These are phyloP conservation scores for Sebastes glaucus DNA, from an alignment of 2,797 vertebrate species.

Conservation along the genomic window DNA sequence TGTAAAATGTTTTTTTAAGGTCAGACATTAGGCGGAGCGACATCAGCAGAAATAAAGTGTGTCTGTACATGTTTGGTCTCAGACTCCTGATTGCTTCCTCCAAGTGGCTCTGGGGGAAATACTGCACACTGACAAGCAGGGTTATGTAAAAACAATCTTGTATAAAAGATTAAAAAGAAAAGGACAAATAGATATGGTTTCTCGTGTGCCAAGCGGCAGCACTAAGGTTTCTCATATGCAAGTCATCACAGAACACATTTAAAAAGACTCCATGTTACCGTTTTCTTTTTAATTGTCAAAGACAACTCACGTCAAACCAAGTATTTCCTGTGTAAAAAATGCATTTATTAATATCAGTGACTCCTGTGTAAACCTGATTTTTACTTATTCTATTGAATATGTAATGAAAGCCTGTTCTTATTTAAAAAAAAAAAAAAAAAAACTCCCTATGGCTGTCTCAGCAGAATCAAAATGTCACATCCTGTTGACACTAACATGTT, in stretches of 20 bases:
- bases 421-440: not conserved
- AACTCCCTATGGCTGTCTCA: not conserved
- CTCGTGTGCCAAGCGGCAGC: not conserved
- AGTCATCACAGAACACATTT: not conserved
- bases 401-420: constrained; percentile 11
- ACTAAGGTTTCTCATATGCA: not conserved
- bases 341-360: constrained; percentile 52
- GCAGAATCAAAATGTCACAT: constrained; percentile 32
- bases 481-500: not conserved
- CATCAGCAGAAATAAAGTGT: not conserved
- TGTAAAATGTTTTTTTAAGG: not conserved
- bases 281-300: not conserved
- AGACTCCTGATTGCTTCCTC: not conserved
- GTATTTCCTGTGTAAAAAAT: constrained; percentile 49
- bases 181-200: not conserved
- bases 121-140: not conserved
- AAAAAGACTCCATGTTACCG: not conserved
- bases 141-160: not conserved
- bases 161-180: not conserved
- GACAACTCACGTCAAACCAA: not conserved
- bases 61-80: not conserved
- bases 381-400: constrained; percentile 3
- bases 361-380: constrained; percentile 39
- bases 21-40: constrained; percentile 22
- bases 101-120: not conserved